A percentile compares a stretch with the other conserved stretches of the same genome.
These are phyloP conservation scores for Rhorus exstirpatorius DNA, from an alignment of 2,888 invertebrate genomes.

Conservation along the genomic window DNA sequence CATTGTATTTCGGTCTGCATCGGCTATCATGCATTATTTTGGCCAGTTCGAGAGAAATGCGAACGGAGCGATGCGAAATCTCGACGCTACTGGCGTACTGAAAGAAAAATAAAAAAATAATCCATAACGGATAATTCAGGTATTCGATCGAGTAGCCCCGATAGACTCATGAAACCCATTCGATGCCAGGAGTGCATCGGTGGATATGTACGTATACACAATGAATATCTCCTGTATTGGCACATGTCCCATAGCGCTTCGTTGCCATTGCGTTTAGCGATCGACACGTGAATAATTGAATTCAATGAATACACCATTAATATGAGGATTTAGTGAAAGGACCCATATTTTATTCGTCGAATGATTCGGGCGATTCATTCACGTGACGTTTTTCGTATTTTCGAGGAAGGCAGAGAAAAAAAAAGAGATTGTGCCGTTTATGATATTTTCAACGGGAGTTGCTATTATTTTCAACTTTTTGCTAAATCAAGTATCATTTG, in stretches of 20 bases:
- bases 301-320: constrained; percentile 55
- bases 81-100: not conserved
- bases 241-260: not conserved
- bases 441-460: not conserved
- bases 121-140: not conserved
- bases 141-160: constrained; percentile 6
- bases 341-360: constrained; percentile 22
- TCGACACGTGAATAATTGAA: constrained; percentile 60
- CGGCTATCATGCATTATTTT: not conserved
- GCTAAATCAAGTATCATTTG: too few species aligned
- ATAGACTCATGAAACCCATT: constrained; percentile 39
- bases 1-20: constrained; percentile 25
- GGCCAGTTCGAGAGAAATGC: too few species aligned
- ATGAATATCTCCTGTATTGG: not conserved
- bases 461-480: too few species aligned
- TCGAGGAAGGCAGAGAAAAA: not conserved
- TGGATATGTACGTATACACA: constrained; percentile 6
- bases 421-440: not conserved
- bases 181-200: constrained; percentile 11
- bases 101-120: constrained; percentile 22
- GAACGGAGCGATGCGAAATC: too few species aligned
- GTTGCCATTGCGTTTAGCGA: constrained; percentile 32
- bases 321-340: constrained; percentile 19
- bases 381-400: constrained; percentile 1
- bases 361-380: constrained; percentile 7